Evolutionary conservation across 2,113 vertebrate genomes (phyloP).

Genomic region (Pteronura brasiliensis): DNA sequence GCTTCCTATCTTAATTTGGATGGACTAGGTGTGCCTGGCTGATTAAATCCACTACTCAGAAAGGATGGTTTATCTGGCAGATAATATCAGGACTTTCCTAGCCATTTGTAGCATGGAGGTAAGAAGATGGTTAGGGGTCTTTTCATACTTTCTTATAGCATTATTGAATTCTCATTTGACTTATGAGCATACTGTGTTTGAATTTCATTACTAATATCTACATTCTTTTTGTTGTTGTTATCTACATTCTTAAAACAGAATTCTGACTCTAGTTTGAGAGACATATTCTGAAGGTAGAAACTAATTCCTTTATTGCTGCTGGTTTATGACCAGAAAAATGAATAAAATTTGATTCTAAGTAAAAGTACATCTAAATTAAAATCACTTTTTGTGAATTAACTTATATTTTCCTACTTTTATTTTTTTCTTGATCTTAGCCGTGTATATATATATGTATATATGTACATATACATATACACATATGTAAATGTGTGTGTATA

Average conservation of each 20-base stretch:
- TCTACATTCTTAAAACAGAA: slow-evolving; percentile 8
- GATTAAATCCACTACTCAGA: slow-evolving; percentile 22
- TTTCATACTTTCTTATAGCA: slow-evolving; percentile 19
- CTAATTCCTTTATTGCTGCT: slow-evolving; percentile 8
- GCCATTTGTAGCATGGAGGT: neutral
- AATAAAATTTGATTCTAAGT: slow-evolving; percentile 21
- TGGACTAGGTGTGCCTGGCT: neutral
- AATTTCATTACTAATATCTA: slow-evolving; percentile 10
- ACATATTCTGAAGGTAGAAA: neutral
- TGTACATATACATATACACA: too few relatives aligned
- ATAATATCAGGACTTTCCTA: slow-evolving; percentile 17
- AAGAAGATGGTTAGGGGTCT: slow-evolving; percentile 1
- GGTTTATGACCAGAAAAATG: slow-evolving; percentile 12
- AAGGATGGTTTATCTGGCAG: slow-evolving; percentile 4
- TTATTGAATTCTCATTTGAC: slow-evolving; percentile 31
- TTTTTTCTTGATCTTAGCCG: neutral
- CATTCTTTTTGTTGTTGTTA: neutral
- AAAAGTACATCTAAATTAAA: slow-evolving; percentile 5
- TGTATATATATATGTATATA: neutral
- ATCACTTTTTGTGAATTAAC: neutral
- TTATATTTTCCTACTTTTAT: neutral
- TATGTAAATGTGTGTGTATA: too few relatives aligned
- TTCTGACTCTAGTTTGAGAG: neutral
- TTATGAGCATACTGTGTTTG: slow-evolving; percentile 14
- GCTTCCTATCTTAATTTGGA: slow-evolving; percentile 25